A percentile compares a stretch with the other conserved stretches of the same genome.
These are phyloP conservation scores for Stenodera caucasica DNA, from an alignment of 2,888 invertebrate genomes.

Conservation along the genomic window DNA sequence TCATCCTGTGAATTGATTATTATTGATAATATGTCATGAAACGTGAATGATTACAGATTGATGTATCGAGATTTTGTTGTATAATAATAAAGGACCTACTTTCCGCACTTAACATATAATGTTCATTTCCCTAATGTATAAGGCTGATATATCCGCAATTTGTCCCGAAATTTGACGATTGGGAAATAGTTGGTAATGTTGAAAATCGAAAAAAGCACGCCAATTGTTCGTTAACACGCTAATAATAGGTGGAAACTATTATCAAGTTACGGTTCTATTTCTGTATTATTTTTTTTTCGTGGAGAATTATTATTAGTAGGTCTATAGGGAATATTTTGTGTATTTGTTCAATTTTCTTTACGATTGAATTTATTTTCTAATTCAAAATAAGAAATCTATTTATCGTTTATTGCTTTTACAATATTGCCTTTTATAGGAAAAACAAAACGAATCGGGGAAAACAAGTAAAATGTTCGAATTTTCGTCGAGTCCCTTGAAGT, in stretches of 20 bases:
- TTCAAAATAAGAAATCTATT: constrained; percentile 1
- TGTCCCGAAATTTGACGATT: neutral
- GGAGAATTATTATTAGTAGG: too few relatives aligned
- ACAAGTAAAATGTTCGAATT: constrained; percentile 16
- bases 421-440: neutral
- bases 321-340: neutral
- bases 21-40: constrained; percentile 30
- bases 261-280: neutral
- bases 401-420: constrained; percentile 1
- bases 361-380: neutral
- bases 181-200: neutral
- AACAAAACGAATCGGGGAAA: neutral
- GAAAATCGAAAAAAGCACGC: neutral
- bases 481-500: constrained; percentile 18
- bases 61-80: constrained; percentile 27
- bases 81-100: constrained; percentile 22
- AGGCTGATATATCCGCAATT: neutral
- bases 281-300: too few relatives aligned
- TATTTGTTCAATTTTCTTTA: neutral
- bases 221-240: constrained; percentile 15
- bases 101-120: constrained; percentile 28
- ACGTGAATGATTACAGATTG: constrained; percentile 32
- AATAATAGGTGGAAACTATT: constrained; percentile 11
- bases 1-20: constrained; percentile 13
- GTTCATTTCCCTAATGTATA: constrained; percentile 33